phyloP scores from a whole-genome alignment of 92 coral and sea anemone species.

The Nematostella vectensis region DNA sequence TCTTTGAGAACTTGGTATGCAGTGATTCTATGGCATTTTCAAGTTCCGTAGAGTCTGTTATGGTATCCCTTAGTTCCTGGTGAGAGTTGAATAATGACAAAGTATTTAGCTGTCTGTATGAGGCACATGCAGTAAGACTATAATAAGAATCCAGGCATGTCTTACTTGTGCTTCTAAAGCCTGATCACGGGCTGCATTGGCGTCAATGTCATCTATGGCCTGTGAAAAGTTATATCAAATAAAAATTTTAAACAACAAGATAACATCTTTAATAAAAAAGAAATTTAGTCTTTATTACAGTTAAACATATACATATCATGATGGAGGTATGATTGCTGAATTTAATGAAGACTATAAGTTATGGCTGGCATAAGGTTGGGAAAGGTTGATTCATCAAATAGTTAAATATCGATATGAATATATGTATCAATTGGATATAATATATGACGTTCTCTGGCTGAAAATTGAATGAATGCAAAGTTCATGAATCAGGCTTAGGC shows the following conservation, averaged over 20 bases:
- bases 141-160: too few species aligned
- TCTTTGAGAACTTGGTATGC: constrained; percentile 79
- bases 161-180: constrained; percentile 74
- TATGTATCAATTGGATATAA: too few species aligned
- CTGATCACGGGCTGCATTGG: constrained; percentile 55
- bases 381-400: too few species aligned
- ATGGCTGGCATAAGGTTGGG: too few species aligned
- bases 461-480: too few species aligned
- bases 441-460: too few species aligned
- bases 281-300: background rate
- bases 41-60: constrained; percentile 55
- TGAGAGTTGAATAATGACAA: too few species aligned
- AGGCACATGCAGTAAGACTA: too few species aligned
- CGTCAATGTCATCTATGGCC: constrained; percentile 82
- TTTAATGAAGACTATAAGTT: too few species aligned
- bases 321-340: background rate
- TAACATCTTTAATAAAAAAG: background rate
- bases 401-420: too few species aligned
- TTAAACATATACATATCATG: background rate
- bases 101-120: too few species aligned
- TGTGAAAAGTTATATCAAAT: constrained; percentile 22
- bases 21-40: constrained; percentile 75
- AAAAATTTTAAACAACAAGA: constrained; percentile 1
- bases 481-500: too few species aligned
- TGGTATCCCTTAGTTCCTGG: constrained; percentile 64